Base-by-base conservation (phyloP, 2,113 vertebrate species). In the Labrus mixtus region DNA sequence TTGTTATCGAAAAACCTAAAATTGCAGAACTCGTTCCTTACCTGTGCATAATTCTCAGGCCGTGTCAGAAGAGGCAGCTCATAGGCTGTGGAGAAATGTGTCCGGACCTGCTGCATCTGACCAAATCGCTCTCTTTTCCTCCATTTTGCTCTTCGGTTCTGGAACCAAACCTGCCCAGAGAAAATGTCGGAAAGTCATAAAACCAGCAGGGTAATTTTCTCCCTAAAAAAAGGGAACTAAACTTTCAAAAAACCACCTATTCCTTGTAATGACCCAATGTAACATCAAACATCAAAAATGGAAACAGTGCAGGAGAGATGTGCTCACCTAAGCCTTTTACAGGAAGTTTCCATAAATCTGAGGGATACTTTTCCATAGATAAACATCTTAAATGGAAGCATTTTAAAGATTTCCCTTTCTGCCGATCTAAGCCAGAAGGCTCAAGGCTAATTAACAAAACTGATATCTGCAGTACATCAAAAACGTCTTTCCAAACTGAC, bases 61-160 rank as follows among this genome's bases (percentile, higher is more conserved):
- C 97, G 94, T 16, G 98, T 97, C 79, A 99, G 95, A 41, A 99
- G 95, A 8, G 98, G 98, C 84, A 99, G 91, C 92, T 99, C 97
- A 0, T 99, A 99, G 65, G 97, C 95, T 0, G 97, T 95, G 70
- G 98, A 97, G 94, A 99, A 99, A 88, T 99, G 98, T 5, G 97
- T 99, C 25, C 98, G 96, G 81, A 99, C 98, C 92, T 99, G 98
- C 91, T 99, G 98, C 97, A 99, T 99, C 92, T 99, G 98, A 10
- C 98, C 98, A 0, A 99, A 99, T 17, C 98, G 94, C 73, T 99
- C 98, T 81, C 98, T 90, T 93, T 99, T 99, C 80, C 98, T 96
- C 98, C 98, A 99, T 69, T 99, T 99, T 0, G 98, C 98, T 81
- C 98, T 89, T 25, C 98, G 95, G 91, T 99, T 99, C 93, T 99